Base-by-base conservation (phyloP, 2,888 invertebrate genomes). In the Scaptomyza reducta region DNA sequence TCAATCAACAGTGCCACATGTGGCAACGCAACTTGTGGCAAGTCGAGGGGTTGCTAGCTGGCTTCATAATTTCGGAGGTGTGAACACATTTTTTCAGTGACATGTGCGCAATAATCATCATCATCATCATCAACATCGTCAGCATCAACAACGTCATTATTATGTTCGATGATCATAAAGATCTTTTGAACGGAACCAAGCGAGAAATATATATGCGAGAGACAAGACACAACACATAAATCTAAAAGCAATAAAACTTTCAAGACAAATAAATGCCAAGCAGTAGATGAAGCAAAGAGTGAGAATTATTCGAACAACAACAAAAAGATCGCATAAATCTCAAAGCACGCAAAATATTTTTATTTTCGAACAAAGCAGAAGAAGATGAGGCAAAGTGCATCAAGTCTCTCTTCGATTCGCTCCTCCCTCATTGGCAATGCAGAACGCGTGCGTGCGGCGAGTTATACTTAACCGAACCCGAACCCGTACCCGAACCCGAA, bases 191-290 rank as follows among this genome's bases (percentile, higher is more conserved):
- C 14, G 13, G 31, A 44, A 14, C 11, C 10, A 5, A 27, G 31
- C 11, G 10, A 31, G 31, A 40, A 16, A 40, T 4, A 40, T 9
- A 40, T 22, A 3, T 3, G 1, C 22, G 18, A 16, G 31, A n/a
- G 10, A 62, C 65, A 70, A 67, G 60, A 83, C 27, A 27, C 3
- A 22, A 76, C 65, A 74, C 90, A 88, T 89, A 90, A 88, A 89
- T 90, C 88, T 80, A 81, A 87, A 87, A 84, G 89, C 86, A 87
- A 90, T 89, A 89, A 90, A 90, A 90, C 90, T 90, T 86, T 90
- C 89, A 90, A 89, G 90, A 88, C 89, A 88, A 89, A 89, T 89
- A 84, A 87, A 87, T 85, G 83, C 87, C 83, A 81, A 16, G 74
- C 65, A 62, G 70, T 58, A 65, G 72, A 79, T 81, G 76, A 76